A percentile compares a stretch with the other conserved stretches of the same genome.
These are phyloP conservation scores for Limnephilus rhombicus DNA, from an alignment of 2,888 invertebrate species.

Conservation along the genomic window DNA sequence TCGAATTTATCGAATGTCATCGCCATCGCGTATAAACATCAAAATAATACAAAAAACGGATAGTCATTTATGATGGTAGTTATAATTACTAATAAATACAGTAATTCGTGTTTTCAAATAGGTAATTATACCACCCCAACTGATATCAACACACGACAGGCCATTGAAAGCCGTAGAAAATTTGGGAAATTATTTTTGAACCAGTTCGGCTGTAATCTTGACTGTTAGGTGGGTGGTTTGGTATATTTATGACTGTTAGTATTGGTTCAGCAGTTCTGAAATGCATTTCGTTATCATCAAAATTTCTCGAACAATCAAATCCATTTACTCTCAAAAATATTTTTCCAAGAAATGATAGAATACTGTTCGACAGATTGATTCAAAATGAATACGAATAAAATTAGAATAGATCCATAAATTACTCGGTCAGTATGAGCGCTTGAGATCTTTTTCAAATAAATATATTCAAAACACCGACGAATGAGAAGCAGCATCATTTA, in stretches of 20 bases:
- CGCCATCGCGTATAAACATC: too few species aligned
- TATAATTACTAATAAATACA: too few species aligned
- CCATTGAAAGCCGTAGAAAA: too few species aligned
- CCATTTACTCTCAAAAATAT: neutral
- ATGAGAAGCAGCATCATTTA: neutral
- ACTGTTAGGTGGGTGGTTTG: too few species aligned
- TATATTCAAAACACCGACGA: neutral
- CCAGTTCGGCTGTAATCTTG: neutral
- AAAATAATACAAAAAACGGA: too few species aligned
- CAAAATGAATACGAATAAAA: neutral
- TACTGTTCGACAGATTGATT: neutral
- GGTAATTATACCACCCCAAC: too few species aligned
- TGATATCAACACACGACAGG: too few species aligned
- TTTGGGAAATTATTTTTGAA: neutral
- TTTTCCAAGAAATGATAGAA: too few species aligned
- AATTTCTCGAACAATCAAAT: neutral
- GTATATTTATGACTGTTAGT: too few species aligned
- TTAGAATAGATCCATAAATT: neutral
- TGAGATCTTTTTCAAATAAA: neutral
- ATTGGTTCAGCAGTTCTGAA: neutral
- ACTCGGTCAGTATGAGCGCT: neutral
- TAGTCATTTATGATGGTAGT: too few species aligned
- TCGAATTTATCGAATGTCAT: too few species aligned
- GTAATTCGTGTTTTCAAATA: too few species aligned
- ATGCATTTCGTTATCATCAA: neutral